Conservation (phyloP, 2,113 vertebrate genomes). For the Phodopus roborovskii region DNA sequence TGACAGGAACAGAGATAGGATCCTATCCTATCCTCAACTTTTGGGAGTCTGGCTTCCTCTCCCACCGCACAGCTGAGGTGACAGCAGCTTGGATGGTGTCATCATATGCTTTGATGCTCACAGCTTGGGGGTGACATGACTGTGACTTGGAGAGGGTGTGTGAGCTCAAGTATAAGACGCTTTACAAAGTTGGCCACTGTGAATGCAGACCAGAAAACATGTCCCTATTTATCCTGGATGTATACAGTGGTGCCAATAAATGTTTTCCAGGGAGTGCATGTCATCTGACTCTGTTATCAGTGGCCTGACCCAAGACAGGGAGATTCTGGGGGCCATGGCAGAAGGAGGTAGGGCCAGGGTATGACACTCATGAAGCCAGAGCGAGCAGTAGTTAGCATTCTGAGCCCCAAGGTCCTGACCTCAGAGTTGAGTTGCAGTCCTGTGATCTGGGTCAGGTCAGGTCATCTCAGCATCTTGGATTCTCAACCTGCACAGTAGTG, state of each 20-base stretch:
- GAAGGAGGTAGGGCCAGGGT: neutral
- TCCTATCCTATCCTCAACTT: neutral
- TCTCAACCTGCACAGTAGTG: neutral
- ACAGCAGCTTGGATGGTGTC: too few relatives aligned
- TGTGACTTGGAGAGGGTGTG: rapidly evolving
- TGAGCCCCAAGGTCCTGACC: neutral
- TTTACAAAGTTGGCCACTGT: neutral
- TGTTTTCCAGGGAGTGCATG: neutral
- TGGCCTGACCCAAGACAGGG: neutral
- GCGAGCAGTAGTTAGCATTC: rapidly evolving
- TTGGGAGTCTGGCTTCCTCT: neutral
- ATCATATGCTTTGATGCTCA: neutral
- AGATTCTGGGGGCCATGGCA: neutral
- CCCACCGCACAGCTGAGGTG: too few relatives aligned
- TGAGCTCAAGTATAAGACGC: too few relatives aligned
- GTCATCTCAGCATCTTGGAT: neutral
- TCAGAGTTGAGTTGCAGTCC: neutral
- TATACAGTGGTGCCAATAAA: neutral
- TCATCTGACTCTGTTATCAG: rapidly evolving
- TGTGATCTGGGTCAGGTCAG: rapidly evolving
- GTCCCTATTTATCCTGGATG: too few relatives aligned
- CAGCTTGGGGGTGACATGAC: neutral
- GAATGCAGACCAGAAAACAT: rapidly evolving
- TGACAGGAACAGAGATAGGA: neutral
- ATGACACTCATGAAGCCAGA: neutral